Percentiles rank a stretch among this genome's conserved stretches.
phyloP scores from a whole-genome alignment of 2,797 vertebrate genomes.

The Silurus aristotelis region DNA sequence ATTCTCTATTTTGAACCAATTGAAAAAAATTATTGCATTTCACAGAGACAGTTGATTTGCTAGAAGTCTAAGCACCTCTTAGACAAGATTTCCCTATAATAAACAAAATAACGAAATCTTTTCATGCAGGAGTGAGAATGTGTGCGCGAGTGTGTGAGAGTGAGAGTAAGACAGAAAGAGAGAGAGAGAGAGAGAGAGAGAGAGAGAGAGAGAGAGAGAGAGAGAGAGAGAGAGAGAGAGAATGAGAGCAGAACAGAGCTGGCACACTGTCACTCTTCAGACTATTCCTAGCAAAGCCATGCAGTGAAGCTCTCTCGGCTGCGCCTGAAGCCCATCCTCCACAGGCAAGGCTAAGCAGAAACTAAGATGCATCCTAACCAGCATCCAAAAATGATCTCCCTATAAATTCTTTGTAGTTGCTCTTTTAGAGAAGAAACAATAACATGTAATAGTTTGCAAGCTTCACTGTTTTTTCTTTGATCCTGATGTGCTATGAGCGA shows the following conservation, averaged over 20 bases:
- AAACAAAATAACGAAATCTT: not conserved
- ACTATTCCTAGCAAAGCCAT: constrained; percentile 39
- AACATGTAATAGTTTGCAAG: not conserved
- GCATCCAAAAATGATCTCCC: not conserved
- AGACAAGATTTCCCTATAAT: not conserved
- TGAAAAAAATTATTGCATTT: not conserved
- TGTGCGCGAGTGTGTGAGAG: not conserved
- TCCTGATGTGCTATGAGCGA: not conserved
- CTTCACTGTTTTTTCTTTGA: not conserved
- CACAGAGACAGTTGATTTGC: not conserved
- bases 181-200: not conserved
- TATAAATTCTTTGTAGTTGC: not conserved
- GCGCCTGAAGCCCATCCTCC: constrained; percentile 32
- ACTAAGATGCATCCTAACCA: not conserved
- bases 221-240: not conserved
- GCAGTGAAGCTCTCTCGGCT: constrained; percentile 14
- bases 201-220: not conserved
- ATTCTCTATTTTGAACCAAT: not conserved
- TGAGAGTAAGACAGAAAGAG: not conserved
- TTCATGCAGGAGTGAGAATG: constrained; percentile 16
- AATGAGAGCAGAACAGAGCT: constrained; percentile 21
- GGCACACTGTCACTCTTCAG: constrained; percentile 43
- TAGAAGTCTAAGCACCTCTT: not conserved
- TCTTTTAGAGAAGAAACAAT: not conserved
- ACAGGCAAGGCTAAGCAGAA: constrained; percentile 14